A percentile compares a stretch with the other conserved stretches of the same genome.
Conservation (phyloP, 2,888 invertebrate species). For the Latheticus oryzae region DNA sequence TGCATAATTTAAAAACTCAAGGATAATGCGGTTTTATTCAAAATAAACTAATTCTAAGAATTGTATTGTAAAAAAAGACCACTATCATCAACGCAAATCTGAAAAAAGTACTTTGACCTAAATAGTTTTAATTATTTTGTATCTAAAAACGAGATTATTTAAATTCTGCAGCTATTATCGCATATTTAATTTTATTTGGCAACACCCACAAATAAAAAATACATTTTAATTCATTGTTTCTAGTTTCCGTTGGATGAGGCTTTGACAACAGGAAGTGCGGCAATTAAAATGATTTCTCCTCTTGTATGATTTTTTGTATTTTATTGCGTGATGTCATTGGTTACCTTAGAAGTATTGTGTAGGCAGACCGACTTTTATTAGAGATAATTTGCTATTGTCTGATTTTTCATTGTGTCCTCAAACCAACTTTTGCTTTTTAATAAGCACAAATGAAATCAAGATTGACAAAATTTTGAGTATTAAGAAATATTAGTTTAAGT, state of each 20-base stretch:
- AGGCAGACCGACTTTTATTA: slow-evolving; percentile 42
- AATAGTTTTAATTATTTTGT: slow-evolving; percentile 13
- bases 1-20: slow-evolving; percentile 38
- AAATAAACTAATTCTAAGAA: slow-evolving; percentile 39
- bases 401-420: slow-evolving; percentile 9
- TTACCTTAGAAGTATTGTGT: slow-evolving; percentile 47
- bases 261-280: slow-evolving; percentile 50
- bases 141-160: slow-evolving; percentile 4
- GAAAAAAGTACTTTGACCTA: slow-evolving; percentile 32
- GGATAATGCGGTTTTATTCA: slow-evolving; percentile 34
- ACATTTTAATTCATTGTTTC: slow-evolving; percentile 46
- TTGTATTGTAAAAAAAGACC: slow-evolving; percentile 14
- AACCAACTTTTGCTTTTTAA: slow-evolving; percentile 11
- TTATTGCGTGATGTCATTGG: slow-evolving; percentile 50
- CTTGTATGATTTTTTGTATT: slow-evolving; percentile 47
- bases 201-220: slow-evolving; percentile 37
- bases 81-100: slow-evolving; percentile 26
- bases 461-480: no score
- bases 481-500: no score
- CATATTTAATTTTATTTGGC: slow-evolving; percentile 25
- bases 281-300: slow-evolving; percentile 54
- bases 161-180: slow-evolving; percentile 31
- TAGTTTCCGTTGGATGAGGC: slow-evolving; percentile 49
- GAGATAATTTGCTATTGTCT: slow-evolving; percentile 41
- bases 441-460: no score